Evolutionary conservation across 2,888 invertebrate species (phyloP).

Genomic region (Siphonodentalium dalli): DNA sequence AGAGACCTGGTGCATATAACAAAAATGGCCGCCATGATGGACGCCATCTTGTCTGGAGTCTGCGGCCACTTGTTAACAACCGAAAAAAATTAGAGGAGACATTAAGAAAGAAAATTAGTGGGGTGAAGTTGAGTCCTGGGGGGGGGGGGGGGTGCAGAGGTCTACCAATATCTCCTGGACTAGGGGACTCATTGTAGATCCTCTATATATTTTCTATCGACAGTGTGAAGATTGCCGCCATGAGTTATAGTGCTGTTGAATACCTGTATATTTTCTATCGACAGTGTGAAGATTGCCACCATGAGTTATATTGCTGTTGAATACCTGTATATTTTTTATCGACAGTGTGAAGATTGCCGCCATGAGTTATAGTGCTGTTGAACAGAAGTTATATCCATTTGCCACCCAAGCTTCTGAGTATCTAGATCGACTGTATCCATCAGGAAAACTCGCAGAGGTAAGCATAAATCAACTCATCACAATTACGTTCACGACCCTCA

Average conservation of each 20-base stretch:
- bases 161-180: no score
- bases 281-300: conserved; percentile 71
- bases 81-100: no score
- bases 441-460: conserved; percentile 80
- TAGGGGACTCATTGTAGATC: no score
- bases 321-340: conserved; percentile 25
- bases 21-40: no score
- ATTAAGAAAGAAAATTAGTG: no score
- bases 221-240: conserved; percentile 71
- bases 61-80: no score
- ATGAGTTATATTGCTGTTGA: conserved; percentile 76
- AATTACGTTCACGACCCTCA: no score
- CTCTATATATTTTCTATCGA: conserved; percentile 31
- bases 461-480: no score
- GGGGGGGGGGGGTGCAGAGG: no score
- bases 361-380: conserved; percentile 74
- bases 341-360: conserved; percentile 71
- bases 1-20: no score
- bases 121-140: no score
- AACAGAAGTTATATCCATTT: conserved; percentile 78
- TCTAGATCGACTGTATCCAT: conserved; percentile 79
- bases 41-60: no score
- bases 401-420: conserved; percentile 77
- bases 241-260: conserved; percentile 76
- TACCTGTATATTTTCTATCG: conserved; percentile 30